Evolutionary conservation across 2,113 vertebrate species (phyloP).

Genomic region (Erythrocercus mccallii): DNA sequence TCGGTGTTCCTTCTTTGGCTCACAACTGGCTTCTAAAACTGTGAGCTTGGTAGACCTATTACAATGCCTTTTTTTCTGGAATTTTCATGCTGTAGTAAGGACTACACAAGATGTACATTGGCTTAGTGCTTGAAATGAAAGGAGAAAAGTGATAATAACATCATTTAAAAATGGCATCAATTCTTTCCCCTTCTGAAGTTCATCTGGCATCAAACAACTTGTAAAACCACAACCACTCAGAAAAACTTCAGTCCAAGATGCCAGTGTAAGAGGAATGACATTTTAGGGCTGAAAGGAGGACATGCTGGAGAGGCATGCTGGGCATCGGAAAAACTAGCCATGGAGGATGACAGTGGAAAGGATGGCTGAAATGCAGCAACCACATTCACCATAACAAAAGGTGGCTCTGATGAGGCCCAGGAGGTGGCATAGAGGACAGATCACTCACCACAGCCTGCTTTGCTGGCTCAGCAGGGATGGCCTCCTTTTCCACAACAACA

Average conservation of each 20-base stretch:
- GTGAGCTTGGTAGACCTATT: neutral
- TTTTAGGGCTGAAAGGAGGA: neutral
- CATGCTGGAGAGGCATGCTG: neutral
- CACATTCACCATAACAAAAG: neutral
- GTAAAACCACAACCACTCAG: neutral
- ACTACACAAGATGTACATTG: neutral
- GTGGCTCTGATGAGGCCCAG: fast-evolving
- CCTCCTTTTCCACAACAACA: conserved; percentile 3
- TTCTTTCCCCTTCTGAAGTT: neutral
- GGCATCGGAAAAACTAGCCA: neutral
- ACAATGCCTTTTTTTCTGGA: neutral
- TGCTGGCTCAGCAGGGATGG: conserved; percentile 40
- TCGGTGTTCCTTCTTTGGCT: neutral
- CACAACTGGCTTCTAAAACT: neutral
- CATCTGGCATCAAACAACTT: neutral
- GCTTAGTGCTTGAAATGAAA: neutral
- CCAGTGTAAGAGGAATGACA: neutral
- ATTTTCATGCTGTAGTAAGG: neutral
- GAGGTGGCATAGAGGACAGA: neutral
- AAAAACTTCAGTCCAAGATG: neutral
- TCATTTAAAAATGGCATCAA: neutral
- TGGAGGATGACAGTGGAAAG: neutral
- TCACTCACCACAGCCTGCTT: conserved; percentile 84
- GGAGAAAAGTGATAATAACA: neutral
- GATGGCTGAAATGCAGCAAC: conserved; percentile 7